phyloP scores from a whole-genome alignment of 2,113 vertebrate genomes.

The Aphyosemion australe region DNA sequence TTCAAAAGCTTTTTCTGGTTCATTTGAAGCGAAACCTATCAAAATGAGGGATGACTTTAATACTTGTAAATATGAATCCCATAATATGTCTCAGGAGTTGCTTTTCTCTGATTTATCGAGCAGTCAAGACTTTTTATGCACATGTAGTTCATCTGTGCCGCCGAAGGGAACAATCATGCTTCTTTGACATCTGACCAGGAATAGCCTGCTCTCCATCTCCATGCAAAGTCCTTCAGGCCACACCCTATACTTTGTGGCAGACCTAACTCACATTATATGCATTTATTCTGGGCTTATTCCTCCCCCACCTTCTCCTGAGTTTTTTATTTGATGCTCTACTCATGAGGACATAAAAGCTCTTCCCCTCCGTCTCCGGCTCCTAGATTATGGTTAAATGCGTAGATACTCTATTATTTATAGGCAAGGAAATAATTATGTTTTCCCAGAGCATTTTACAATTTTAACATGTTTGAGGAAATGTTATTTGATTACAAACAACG shows the following conservation, averaged over 20 bases:
- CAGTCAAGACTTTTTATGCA: conserved; percentile 34
- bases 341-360: conserved; percentile 12
- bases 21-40: background rate
- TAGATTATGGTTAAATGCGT: conserved; percentile 3
- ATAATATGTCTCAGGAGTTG: conserved; percentile 10
- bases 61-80: background rate
- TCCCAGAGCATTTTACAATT: background rate
- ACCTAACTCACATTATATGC: conserved; percentile 69
- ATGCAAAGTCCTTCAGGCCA: conserved; percentile 68
- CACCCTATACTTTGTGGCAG: conserved; percentile 83
- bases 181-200: conserved; percentile 65
- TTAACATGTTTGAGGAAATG: too few species aligned
- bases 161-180: conserved; percentile 56
- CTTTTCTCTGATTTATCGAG: conserved; percentile 30
- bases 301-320: conserved; percentile 25
- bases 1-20: background rate
- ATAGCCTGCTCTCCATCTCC: conserved; percentile 68
- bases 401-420: background rate
- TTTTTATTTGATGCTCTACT: conserved; percentile 6
- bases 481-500: too few species aligned
- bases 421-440: background rate
- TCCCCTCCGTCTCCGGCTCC: conserved; percentile 2
- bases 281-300: conserved; percentile 67
- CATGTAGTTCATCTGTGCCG: conserved; percentile 49
- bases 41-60: background rate